These are phyloP conservation scores for Cistogaster globosa DNA, from an alignment of 2,888 invertebrate species.

Conservation along the genomic window DNA sequence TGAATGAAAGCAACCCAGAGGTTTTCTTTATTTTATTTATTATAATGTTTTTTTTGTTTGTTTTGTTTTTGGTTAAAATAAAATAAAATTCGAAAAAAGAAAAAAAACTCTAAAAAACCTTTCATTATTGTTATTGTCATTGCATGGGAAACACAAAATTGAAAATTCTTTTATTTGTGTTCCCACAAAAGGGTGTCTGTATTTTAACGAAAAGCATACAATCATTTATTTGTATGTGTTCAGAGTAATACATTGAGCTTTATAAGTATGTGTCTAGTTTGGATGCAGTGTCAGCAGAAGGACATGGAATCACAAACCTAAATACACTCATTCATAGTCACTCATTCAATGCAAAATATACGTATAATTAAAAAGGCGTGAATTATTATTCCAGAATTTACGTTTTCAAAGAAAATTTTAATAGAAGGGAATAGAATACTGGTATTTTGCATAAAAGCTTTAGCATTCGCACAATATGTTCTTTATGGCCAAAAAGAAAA, in stretches of 20 bases:
- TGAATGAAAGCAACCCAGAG: conserved; percentile 41
- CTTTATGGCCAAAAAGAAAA: conserved; percentile 16
- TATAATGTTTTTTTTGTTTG: no score
- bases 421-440: conserved; percentile 36
- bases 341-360: conserved; percentile 35
- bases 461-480: conserved; percentile 51
- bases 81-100: conserved; percentile 30
- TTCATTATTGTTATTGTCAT: conserved; percentile 23
- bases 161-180: conserved; percentile 29
- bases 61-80: conserved; percentile 24
- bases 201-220: conserved; percentile 18
- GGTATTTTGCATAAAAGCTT: conserved; percentile 55
- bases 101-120: background rate
- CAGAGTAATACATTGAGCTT: background rate
- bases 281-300: conserved; percentile 54
- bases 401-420: conserved; percentile 68
- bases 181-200: conserved; percentile 24
- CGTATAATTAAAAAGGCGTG: conserved; percentile 75
- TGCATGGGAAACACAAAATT: conserved; percentile 50
- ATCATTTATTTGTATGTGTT: conserved; percentile 27
- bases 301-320: conserved; percentile 54
- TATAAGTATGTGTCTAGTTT: background rate
- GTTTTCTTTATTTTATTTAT: conserved; percentile 8
- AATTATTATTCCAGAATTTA: conserved; percentile 74
- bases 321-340: background rate